These are phyloP conservation scores for Pseudochirops cupreus DNA, from an alignment of 2,797 vertebrate species.

Conservation along the genomic window DNA sequence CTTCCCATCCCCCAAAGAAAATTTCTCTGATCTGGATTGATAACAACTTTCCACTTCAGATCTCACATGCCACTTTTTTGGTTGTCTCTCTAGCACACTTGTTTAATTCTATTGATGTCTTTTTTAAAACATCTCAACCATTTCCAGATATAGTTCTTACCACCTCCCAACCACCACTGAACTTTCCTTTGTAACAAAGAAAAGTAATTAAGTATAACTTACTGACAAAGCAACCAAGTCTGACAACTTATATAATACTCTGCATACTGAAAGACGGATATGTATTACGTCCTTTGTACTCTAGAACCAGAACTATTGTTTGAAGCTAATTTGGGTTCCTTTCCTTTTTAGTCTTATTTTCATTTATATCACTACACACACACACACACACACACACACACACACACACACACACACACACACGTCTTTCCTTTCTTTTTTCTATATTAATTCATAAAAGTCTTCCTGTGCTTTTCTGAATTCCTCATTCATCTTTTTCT, in stretches of 20 bases:
- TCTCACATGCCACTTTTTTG: not conserved
- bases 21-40: not conserved
- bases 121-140: not conserved
- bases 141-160: not conserved
- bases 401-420: too few relatives aligned
- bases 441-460: not conserved
- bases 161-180: not conserved
- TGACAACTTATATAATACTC: not conserved
- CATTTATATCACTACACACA: not conserved
- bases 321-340: not conserved
- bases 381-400: too few relatives aligned
- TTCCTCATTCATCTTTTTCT: not conserved
- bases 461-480: not conserved
- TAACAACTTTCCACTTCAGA: not conserved
- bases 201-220: not conserved
- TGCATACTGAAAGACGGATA: not conserved
- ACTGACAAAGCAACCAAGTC: not conserved
- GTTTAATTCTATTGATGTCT: not conserved
- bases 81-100: not conserved
- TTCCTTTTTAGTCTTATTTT: not conserved
- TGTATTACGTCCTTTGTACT: not conserved
- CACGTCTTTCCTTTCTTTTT: not conserved
- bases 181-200: not conserved
- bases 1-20: not conserved
- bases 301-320: not conserved